Evolutionary conservation across 2,113 vertebrate species (phyloP).

Genomic region (Brienomyrus brachyistius): DNA sequence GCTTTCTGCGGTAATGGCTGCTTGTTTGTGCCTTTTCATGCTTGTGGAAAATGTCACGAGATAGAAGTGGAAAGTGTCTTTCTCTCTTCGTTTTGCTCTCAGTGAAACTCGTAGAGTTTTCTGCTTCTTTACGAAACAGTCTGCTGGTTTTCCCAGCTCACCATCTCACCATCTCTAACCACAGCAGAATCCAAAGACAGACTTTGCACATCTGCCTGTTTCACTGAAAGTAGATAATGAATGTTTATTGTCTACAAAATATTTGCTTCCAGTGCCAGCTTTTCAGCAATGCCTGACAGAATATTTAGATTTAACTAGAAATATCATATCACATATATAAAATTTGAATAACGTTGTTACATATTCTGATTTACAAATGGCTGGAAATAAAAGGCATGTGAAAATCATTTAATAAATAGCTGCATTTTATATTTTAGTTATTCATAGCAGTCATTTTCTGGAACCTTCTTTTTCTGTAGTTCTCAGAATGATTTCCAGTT

Average conservation of each 20-base stretch:
- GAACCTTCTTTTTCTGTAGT: neutral
- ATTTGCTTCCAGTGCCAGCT: neutral
- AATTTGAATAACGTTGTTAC: neutral
- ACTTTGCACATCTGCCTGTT: neutral
- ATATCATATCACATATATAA: neutral
- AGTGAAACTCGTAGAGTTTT: neutral
- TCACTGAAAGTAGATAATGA: neutral
- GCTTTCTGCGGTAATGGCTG: neutral
- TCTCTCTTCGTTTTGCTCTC: neutral
- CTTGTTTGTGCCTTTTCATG: neutral
- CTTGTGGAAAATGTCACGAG: neutral
- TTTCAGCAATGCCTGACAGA: neutral
- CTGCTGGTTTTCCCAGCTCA: neutral
- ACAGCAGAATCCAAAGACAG: neutral
- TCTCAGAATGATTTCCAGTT: neutral
- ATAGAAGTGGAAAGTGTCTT: neutral
- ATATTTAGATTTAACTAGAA: neutral
- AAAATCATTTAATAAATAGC: neutral
- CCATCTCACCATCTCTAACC: neutral
- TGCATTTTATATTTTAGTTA: neutral
- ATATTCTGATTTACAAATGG: neutral
- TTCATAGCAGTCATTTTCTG: neutral
- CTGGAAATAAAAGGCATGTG: neutral
- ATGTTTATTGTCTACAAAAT: neutral
- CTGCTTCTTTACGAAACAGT: neutral